Percentiles rank a stretch among this genome's conserved stretches.
phyloP scores from a whole-genome alignment of 2,113 vertebrate genomes.

The Passer montanus region DNA sequence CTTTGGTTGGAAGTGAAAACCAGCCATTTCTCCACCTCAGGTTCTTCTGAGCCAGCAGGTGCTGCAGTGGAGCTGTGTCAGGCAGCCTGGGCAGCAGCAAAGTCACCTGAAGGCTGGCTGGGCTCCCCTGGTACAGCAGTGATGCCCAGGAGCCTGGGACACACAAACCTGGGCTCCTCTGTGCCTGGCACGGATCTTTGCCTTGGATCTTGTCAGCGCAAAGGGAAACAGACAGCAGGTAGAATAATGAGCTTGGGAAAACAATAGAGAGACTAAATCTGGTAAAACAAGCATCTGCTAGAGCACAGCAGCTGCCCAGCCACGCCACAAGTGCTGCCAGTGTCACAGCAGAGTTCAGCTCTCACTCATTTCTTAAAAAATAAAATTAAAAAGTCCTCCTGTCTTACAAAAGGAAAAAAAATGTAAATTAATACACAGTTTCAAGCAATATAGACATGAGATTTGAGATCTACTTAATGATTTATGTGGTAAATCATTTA shows the following conservation, averaged over 20 bases:
- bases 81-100: not conserved
- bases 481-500: not conserved
- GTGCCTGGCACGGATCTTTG: fast-evolving
- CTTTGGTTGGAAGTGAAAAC: not conserved
- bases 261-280: not conserved
- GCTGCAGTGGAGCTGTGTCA: not conserved
- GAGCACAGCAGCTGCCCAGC: not conserved
- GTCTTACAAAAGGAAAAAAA: not conserved
- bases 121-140: not conserved
- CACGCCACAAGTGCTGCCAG: not conserved
- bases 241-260: not conserved
- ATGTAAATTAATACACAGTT: not conserved
- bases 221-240: not conserved
- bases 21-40: not conserved
- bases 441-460: not conserved
- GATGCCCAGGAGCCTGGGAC: not conserved
- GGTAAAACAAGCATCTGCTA: not conserved
- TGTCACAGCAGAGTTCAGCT: not conserved
- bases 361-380: not conserved
- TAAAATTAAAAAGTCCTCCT: not conserved
- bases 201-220: not conserved
- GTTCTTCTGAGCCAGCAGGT: not conserved
- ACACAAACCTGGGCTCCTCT: not conserved
- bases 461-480: not conserved
- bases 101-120: not conserved